Evolutionary conservation across 2,888 invertebrate species (phyloP).

Genomic region (Vannuccia rotundouncinata): DNA sequence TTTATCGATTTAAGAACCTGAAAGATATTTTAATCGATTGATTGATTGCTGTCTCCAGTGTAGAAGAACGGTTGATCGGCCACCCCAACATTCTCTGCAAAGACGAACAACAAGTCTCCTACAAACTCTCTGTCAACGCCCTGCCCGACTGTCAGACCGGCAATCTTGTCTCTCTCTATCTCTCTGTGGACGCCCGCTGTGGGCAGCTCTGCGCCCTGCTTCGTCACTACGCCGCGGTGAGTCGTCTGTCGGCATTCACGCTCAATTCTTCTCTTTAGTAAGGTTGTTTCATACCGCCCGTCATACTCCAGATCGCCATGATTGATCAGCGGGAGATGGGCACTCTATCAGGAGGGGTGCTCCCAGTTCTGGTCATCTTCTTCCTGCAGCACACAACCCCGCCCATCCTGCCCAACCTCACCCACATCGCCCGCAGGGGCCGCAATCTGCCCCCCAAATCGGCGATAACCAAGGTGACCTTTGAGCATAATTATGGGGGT

Average conservation of each 20-base stretch:
- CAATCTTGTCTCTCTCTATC: not conserved
- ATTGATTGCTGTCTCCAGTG: too few relatives aligned
- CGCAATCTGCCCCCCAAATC: not conserved
- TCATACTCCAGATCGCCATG: not conserved
- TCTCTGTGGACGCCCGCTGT: not conserved
- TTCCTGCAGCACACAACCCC: not conserved
- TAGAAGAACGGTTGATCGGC: not conserved
- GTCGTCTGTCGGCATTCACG: not conserved
- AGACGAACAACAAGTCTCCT: not conserved
- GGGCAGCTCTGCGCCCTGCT: not conserved
- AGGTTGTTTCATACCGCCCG: not conserved
- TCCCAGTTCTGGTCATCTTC: not conserved
- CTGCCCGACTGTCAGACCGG: not conserved
- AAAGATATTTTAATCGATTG: too few relatives aligned
- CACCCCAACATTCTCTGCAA: not conserved
- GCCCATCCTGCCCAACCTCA: slow-evolving; percentile 4
- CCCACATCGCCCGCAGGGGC: not conserved
- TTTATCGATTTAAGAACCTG: too few relatives aligned
- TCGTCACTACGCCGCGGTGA: not conserved
- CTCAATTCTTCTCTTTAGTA: not conserved
- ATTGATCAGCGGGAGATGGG: not conserved
- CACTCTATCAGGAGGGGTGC: not conserved
- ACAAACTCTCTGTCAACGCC: not conserved
- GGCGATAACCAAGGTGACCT: slow-evolving; percentile 1
- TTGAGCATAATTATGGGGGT: too few relatives aligned